These are phyloP conservation scores for Hemicordylus capensis DNA, from an alignment of 2,113 vertebrate species.

Conservation along the genomic window DNA sequence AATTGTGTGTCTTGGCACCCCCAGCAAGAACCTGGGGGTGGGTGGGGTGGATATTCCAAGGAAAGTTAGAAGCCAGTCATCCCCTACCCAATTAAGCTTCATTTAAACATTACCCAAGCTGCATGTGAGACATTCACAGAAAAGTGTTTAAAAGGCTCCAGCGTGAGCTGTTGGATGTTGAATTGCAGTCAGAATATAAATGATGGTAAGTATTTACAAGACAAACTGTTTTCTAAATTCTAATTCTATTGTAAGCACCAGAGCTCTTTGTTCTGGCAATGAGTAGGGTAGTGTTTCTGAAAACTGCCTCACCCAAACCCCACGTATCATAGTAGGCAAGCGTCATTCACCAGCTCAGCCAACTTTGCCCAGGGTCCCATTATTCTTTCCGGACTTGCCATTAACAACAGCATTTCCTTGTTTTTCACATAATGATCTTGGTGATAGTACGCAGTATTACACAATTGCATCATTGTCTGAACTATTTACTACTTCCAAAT, in stretches of 20 bases:
- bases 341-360: conserved; percentile 42
- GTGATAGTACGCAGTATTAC: not conserved
- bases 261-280: conserved; percentile 55
- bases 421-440: not conserved
- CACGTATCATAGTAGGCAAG: conserved; percentile 54
- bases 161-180: not conserved
- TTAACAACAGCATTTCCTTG: conserved; percentile 47
- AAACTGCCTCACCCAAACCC: conserved; percentile 55
- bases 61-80: too few relatives aligned
- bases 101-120: not conserved
- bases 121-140: not conserved
- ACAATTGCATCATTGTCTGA: conserved; percentile 25
- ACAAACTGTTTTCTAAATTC: conserved; percentile 57
- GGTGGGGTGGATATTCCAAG: not conserved
- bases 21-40: too few relatives aligned
- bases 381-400: conserved; percentile 21
- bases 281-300: conserved; percentile 61
- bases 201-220: conserved; percentile 52
- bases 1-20: too few relatives aligned
- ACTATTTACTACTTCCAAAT: conserved; percentile 24
- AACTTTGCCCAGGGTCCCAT: not conserved
- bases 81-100: not conserved
- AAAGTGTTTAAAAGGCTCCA: not conserved
- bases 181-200: conserved; percentile 50
- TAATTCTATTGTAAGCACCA: conserved; percentile 66